phyloP scores from a whole-genome alignment of 2,113 vertebrate genomes.

The Passer montanus region DNA sequence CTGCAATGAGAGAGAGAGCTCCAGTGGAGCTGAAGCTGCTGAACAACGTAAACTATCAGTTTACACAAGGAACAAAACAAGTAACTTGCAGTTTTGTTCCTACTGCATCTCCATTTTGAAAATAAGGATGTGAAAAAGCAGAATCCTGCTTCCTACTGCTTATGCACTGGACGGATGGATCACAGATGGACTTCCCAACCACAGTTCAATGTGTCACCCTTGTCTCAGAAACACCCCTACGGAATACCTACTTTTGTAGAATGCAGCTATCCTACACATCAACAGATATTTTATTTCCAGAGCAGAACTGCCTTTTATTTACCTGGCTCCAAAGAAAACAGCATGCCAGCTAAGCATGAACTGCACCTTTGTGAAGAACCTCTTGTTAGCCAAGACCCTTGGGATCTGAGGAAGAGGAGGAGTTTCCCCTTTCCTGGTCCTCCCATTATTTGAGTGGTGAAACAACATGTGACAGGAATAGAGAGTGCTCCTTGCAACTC shows the following conservation, averaged over 20 bases:
- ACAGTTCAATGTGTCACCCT: not conserved
- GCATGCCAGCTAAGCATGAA: not conserved
- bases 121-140: not conserved
- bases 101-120: not conserved
- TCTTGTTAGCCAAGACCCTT: not conserved
- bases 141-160: not conserved
- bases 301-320: not conserved
- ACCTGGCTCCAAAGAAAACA: not conserved
- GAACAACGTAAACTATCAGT: not conserved
- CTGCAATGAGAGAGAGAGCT: not conserved
- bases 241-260: not conserved
- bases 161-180: not conserved
- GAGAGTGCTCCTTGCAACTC: not conserved
- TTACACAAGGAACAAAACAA: not conserved
- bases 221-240: not conserved
- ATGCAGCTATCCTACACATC: not conserved
- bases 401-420: not conserved
- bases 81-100: not conserved
- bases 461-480: not conserved
- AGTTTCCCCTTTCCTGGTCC: not conserved
- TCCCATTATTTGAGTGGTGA: not conserved
- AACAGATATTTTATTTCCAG: not conserved
- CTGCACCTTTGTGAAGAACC: not conserved
- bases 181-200: not conserved
- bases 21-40: not conserved